Evolutionary conservation across 1,140 invertebrate genomes (phyloP), one percentile per base, ranked within the genome.

Genomic region (Monomorium pharaonis): DNA sequence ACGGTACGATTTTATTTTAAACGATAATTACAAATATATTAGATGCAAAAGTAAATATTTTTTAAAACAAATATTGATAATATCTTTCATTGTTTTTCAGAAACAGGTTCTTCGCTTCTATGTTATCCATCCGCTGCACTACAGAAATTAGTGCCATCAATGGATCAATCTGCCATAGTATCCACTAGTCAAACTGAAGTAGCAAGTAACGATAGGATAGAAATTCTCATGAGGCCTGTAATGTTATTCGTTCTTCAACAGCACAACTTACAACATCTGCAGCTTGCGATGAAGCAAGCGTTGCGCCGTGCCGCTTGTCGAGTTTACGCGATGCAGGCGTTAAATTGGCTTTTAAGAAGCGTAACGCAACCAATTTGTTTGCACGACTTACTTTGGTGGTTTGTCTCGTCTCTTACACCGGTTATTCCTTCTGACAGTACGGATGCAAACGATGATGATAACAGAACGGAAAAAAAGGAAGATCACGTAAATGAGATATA

Each of bases 341-440:
- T 99, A 70, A 99, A 99, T 93, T 99, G 99, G 99, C 94, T 99
- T 6, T 95, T 99, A 3, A 96, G 98, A 86, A 98, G 97, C 84
- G 98, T 99, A 2, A 99, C 98, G 0, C 98, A 99, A 93, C 97
- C 98, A 7, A 97, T 97, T 9, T 98, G 97, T 93, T 95, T 99
- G 10, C 99, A 99, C 92, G 99, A 99, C 94, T 95, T 99, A 0
- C 96, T 99, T 85, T 99, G 98, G 99, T 99, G 98, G 98, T 99
- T 99, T 91, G 97, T 98, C 2, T 96, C 96, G n/a, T 96, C 96
- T 2, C 94, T 98, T 27, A 96, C 96, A 7, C 96, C 97, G 1
- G 92, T 93, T 6, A 21, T 88, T 21, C 16, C 86, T 16, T 10
- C 94, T 0, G 95, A 96, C 14, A 85, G 92, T 14, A 89, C 94